Percentiles rank a stretch among this genome's conserved stretches.
phyloP scores from a whole-genome alignment of 2,113 vertebrate species.

The Heloderma charlesbogerti region DNA sequence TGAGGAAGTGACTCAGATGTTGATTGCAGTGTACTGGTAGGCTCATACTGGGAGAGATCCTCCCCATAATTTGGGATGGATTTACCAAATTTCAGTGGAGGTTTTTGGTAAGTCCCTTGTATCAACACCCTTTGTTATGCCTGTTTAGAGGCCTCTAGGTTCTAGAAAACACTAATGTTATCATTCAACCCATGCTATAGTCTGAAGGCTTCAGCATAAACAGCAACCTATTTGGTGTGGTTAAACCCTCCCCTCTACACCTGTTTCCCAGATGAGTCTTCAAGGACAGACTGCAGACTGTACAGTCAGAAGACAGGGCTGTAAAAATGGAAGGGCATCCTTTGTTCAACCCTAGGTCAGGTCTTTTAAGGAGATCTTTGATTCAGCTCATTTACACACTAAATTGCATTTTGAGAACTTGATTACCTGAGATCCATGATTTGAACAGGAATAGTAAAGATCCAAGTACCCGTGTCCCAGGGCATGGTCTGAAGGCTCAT shows the following conservation, averaged over 20 bases:
- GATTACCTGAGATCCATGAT: background rate
- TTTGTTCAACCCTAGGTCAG: background rate
- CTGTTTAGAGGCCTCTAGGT: too few species aligned
- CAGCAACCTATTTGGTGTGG: background rate
- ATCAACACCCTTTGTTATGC: too few species aligned
- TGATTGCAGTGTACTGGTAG: too few species aligned
- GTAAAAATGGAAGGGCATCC: background rate
- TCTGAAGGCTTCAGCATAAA: background rate
- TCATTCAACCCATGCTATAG: background rate
- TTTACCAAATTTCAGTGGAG: too few species aligned
- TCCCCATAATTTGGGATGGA: too few species aligned
- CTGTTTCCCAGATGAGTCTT: background rate
- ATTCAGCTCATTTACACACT: background rate
- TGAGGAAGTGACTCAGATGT: too few species aligned
- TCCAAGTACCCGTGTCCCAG: too few species aligned
- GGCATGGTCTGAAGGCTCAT: too few species aligned
- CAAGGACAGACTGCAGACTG: background rate
- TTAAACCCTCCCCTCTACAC: background rate
- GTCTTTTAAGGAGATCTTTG: background rate
- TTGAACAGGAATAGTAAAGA: background rate
- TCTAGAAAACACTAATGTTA: background rate
- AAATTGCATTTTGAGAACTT: background rate
- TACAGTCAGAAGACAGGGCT: background rate
- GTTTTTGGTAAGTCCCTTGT: too few species aligned
- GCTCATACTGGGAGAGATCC: too few species aligned